Evolutionary conservation across 2,888 invertebrate genomes (phyloP).

Genomic region (Drosophila putrida): DNA sequence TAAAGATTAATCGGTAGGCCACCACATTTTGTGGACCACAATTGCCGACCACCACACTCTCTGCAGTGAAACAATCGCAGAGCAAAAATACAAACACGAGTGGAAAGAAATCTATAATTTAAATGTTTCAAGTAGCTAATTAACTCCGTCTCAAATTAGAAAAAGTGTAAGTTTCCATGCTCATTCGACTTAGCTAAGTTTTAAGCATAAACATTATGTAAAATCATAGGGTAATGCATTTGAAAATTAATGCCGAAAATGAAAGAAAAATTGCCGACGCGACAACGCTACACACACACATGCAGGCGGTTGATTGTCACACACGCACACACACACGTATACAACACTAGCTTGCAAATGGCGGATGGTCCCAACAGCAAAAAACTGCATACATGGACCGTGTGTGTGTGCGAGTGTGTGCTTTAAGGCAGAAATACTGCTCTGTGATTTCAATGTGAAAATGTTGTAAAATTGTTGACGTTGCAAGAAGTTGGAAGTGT

Average conservation of each 20-base stretch:
- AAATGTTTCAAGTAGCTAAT: slow-evolving; percentile 60
- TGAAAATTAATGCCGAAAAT: slow-evolving; percentile 59
- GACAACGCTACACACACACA: slow-evolving; percentile 68
- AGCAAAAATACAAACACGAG: slow-evolving; percentile 63
- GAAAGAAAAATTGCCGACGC: slow-evolving; percentile 70
- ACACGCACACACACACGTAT: slow-evolving; percentile 47
- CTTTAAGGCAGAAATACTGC: slow-evolving; percentile 51
- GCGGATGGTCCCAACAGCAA: slow-evolving; percentile 68
- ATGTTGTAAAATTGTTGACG: slow-evolving; percentile 72
- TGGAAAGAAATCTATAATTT: slow-evolving; percentile 54
- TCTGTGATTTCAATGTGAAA: slow-evolving; percentile 64
- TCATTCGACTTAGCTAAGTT: slow-evolving; percentile 34
- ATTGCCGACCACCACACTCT: slow-evolving; percentile 45
- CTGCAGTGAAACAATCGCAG: slow-evolving; percentile 52
- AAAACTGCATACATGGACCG: slow-evolving; percentile 62
- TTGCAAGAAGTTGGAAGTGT: slow-evolving; percentile 62
- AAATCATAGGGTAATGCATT: slow-evolving; percentile 23
- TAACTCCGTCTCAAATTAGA: slow-evolving; percentile 45
- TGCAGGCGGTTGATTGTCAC: slow-evolving; percentile 14
- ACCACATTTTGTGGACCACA: slow-evolving; percentile 38
- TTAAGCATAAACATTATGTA: slow-evolving; percentile 32
- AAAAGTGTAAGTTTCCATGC: slow-evolving; percentile 64
- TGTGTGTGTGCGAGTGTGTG: slow-evolving; percentile 29
- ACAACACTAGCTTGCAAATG: slow-evolving; percentile 69
- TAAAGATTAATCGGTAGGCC: slow-evolving; percentile 16